Evolutionary conservation across 1,140 invertebrate genomes (phyloP).

Genomic region (Dendrolimus punctatus): DNA sequence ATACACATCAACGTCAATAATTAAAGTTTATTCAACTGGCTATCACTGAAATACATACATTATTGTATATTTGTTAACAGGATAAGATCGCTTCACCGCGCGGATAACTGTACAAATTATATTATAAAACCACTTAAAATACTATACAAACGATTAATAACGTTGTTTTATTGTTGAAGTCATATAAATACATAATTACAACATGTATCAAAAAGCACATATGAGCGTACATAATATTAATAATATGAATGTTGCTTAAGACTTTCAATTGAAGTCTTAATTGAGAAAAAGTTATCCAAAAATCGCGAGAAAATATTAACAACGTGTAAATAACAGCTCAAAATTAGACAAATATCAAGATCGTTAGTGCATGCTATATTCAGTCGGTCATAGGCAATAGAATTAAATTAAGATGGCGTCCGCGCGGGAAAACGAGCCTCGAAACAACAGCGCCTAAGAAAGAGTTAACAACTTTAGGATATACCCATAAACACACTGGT

Average conservation of each 20-base stretch:
- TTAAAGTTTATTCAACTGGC: slow-evolving; percentile 50
- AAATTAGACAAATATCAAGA: not conserved
- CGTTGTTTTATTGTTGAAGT: too few relatives aligned
- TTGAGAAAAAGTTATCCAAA: too few relatives aligned
- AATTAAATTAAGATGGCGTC: slow-evolving; percentile 6
- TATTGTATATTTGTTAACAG: slow-evolving; percentile 55
- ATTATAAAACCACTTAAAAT: not conserved
- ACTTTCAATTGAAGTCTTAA: too few relatives aligned
- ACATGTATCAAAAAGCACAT: too few relatives aligned
- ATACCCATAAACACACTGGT: slow-evolving; percentile 56
- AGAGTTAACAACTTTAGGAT: slow-evolving; percentile 67
- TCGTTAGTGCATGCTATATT: not conserved
- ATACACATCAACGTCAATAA: slow-evolving; percentile 58
- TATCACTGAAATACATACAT: slow-evolving; percentile 49
- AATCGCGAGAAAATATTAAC: too few relatives aligned
- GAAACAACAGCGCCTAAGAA: slow-evolving; percentile 67
- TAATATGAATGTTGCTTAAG: too few relatives aligned
- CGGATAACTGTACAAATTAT: slow-evolving; percentile 11
- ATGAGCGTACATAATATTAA: too few relatives aligned
- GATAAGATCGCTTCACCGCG: slow-evolving; percentile 36
- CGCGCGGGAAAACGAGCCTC: slow-evolving; percentile 34
- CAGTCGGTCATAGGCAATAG: not conserved
- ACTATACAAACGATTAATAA: not conserved
- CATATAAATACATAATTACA: too few relatives aligned
- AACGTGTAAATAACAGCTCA: too few relatives aligned